Conservation (phyloP, 2,888 invertebrate genomes). For the Xanthia icteritia region DNA sequence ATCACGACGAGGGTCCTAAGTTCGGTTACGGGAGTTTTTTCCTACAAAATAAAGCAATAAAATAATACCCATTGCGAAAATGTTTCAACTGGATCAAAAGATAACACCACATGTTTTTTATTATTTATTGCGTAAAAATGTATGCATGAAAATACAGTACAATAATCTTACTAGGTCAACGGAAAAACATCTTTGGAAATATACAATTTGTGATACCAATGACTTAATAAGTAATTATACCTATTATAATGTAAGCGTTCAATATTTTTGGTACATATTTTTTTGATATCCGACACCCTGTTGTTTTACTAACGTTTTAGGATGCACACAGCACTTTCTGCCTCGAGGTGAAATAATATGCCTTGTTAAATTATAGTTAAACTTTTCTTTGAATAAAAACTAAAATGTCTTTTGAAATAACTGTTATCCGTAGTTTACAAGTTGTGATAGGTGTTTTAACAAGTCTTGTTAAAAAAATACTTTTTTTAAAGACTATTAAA, state of each 20-base stretch:
- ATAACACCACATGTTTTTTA: conserved; percentile 19
- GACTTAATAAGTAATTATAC: neutral
- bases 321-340: conserved; percentile 6
- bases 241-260: conserved; percentile 18
- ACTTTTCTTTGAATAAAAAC: neutral
- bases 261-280: conserved; percentile 40
- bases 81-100: neutral
- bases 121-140: conserved; percentile 72
- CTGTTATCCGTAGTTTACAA: neutral
- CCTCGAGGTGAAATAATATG: neutral
- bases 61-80: neutral
- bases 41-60: too few species aligned
- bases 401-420: neutral
- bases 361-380: neutral
- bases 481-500: too few species aligned
- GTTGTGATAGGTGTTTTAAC: neutral
- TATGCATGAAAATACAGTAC: conserved; percentile 72
- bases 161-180: conserved; percentile 66
- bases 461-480: too few species aligned
- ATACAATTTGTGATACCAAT: conserved; percentile 27
- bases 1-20: neutral
- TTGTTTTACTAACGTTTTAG: neutral
- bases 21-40: neutral
- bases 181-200: conserved; percentile 57
- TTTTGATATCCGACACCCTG: neutral